Conservation (phyloP, 30 jellyfish, hydroid and myxozoan species). For the Catostylus mosaicus region DNA sequence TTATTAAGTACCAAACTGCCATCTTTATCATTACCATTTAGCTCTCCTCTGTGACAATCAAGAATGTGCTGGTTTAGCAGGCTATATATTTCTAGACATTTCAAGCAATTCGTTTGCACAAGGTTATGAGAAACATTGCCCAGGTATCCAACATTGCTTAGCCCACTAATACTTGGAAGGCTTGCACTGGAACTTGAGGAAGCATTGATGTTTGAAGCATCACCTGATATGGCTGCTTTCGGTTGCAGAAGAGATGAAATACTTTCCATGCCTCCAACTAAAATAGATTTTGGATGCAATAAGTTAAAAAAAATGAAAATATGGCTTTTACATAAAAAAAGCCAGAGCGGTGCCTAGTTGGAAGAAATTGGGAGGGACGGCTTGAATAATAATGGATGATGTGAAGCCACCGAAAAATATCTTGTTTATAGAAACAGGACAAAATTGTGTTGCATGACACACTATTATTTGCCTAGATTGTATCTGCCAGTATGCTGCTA, state of each 20-base stretch:
- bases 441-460: too few relatives aligned
- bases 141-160: constrained; percentile 23
- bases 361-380: too few relatives aligned
- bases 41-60: constrained; percentile 50
- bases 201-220: constrained; percentile 1
- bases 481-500: too few relatives aligned
- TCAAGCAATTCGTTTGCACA: constrained; percentile 46
- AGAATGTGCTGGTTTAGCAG: constrained; percentile 66
- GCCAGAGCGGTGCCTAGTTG: too few relatives aligned
- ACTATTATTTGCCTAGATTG: too few relatives aligned
- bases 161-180: constrained; percentile 13
- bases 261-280: constrained; percentile 38
- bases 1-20: constrained; percentile 54
- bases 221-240: constrained; percentile 24
- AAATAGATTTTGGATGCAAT: too few relatives aligned
- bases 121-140: constrained; percentile 7
- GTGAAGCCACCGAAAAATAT: too few relatives aligned
- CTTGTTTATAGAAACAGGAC: too few relatives aligned
- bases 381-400: too few relatives aligned
- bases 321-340: not conserved
- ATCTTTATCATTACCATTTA: constrained; percentile 56
- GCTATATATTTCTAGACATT: constrained; percentile 80
- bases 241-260: constrained; percentile 35
- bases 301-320: not conserved
- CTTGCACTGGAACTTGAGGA: constrained; percentile 1